phyloP scores from a whole-genome alignment of 1,140 invertebrate genomes.

The Pseudobourletiella spinata region DNA sequence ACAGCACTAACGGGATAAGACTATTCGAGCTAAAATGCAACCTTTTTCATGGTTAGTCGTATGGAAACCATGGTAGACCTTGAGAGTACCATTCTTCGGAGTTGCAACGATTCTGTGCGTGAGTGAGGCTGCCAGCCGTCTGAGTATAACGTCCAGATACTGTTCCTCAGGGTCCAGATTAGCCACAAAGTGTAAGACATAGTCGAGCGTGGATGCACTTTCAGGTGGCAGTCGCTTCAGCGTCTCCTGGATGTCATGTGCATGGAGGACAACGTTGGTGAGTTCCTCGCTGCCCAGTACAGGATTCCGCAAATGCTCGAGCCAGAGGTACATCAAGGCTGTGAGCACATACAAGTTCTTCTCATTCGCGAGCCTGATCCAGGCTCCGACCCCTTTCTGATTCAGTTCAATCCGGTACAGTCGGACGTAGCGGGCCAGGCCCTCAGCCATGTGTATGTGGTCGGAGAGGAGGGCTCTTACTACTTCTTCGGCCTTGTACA shows the following conservation, averaged over 20 bases:
- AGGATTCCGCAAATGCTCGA: conserved; percentile 57
- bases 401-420: conserved; percentile 56
- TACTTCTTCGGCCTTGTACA: conserved; percentile 41
- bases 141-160: conserved; percentile 17
- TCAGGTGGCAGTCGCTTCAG: conserved; percentile 22
- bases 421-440: conserved; percentile 45
- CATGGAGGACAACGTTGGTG: conserved; percentile 53
- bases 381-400: conserved; percentile 52
- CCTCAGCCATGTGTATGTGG: conserved; percentile 48
- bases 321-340: conserved; percentile 58
- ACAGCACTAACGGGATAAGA: too few species aligned
- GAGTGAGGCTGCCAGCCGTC: conserved; percentile 28
- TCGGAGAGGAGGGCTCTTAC: conserved; percentile 46
- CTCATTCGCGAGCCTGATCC: conserved; percentile 56
- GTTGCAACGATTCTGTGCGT: conserved; percentile 31
- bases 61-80: conserved; percentile 28
- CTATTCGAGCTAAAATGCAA: too few species aligned
- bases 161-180: conserved; percentile 20
- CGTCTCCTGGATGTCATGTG: conserved; percentile 25
- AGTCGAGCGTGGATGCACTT: conserved; percentile 22
- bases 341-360: conserved; percentile 52
- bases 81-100: conserved; percentile 11
- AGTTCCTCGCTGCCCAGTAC: conserved; percentile 57
- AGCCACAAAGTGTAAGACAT: conserved; percentile 32
- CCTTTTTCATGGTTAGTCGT: conserved; percentile 29